These are phyloP conservation scores for Cetonia aurata DNA, from an alignment of 2,888 invertebrate genomes.

Conservation along the genomic window DNA sequence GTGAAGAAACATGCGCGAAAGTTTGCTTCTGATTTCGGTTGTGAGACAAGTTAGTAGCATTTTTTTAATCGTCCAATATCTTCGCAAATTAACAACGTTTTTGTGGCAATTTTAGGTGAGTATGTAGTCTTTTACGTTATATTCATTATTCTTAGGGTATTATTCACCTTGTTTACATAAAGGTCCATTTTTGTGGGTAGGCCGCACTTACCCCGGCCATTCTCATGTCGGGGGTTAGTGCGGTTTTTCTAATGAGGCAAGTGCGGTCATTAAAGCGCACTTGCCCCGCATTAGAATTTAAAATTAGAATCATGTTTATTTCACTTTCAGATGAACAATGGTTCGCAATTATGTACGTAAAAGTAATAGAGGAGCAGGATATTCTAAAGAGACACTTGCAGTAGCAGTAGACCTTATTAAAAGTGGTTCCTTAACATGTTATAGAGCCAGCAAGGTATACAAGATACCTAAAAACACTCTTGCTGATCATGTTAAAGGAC, in stretches of 20 bases:
- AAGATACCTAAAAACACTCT: slow-evolving; percentile 42
- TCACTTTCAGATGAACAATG: slow-evolving; percentile 32
- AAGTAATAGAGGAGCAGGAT: slow-evolving; percentile 29
- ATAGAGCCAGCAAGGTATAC: slow-evolving; percentile 41
- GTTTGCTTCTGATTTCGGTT: slow-evolving; percentile 33
- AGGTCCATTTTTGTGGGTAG: slow-evolving; percentile 38
- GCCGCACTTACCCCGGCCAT: slow-evolving; percentile 38
- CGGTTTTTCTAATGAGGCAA: slow-evolving; percentile 28
- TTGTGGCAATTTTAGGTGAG: slow-evolving; percentile 43
- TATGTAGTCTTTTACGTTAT: slow-evolving; percentile 43
- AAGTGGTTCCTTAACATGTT: slow-evolving; percentile 33
- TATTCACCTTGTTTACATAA: slow-evolving; percentile 32
- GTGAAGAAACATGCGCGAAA: slow-evolving; percentile 37
- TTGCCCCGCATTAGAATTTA: slow-evolving; percentile 33
- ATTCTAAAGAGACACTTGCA: slow-evolving; percentile 26
- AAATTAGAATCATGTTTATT: slow-evolving; percentile 28
- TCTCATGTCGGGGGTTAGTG: slow-evolving; percentile 37
- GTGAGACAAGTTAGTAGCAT: slow-evolving; percentile 38
- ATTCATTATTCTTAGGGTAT: slow-evolving; percentile 37
- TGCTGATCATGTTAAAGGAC: slow-evolving; percentile 44
- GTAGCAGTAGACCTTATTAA: slow-evolving; percentile 33
- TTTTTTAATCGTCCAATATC: slow-evolving; percentile 40
- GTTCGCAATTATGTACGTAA: slow-evolving; percentile 36
- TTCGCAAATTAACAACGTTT: slow-evolving; percentile 39
- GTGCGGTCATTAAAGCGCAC: slow-evolving; percentile 29